A percentile compares a stretch with the other conserved stretches of the same genome.
phyloP scores from a whole-genome alignment of 1,140 invertebrate genomes.

The Mylabris phalerata region DNA sequence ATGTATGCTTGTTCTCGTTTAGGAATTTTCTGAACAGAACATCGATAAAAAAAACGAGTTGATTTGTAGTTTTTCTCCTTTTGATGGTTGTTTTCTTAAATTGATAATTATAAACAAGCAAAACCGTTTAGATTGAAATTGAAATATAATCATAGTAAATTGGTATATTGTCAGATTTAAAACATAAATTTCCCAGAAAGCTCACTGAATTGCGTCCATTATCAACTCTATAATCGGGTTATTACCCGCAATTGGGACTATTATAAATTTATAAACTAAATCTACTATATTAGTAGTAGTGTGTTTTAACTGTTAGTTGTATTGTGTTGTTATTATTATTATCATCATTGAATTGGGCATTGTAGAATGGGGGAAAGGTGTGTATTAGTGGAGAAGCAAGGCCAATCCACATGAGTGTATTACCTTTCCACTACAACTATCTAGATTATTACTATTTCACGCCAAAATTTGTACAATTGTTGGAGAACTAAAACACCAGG shows the following conservation, averaged over 20 bases:
- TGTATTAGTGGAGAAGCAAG: neutral
- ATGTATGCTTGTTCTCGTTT: too few species aligned
- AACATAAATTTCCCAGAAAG: slow-evolving; percentile 5
- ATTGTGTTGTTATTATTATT: neutral
- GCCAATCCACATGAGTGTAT: neutral
- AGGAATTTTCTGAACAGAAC: too few species aligned
- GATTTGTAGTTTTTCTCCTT: too few species aligned
- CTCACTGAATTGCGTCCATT: slow-evolving; percentile 1
- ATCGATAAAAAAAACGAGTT: too few species aligned
- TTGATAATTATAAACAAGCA: too few species aligned
- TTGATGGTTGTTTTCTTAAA: too few species aligned
- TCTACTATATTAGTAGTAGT: neutral
- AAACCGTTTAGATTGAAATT: too few species aligned
- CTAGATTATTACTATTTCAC: neutral
- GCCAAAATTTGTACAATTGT: slow-evolving; percentile 2
- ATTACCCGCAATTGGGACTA: slow-evolving; percentile 10
- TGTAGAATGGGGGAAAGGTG: neutral
- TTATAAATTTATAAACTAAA: slow-evolving; percentile 16
- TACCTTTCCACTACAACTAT: neutral
- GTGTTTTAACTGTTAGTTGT: neutral
- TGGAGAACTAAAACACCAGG: slow-evolving; percentile 8
- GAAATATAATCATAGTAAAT: too few species aligned
- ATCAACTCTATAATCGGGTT: slow-evolving; percentile 13
- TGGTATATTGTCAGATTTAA: slow-evolving; percentile 8
- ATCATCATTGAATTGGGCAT: neutral